These are phyloP conservation scores for Scortum barcoo DNA, from an alignment of 2,113 vertebrate species.

Conservation along the genomic window DNA sequence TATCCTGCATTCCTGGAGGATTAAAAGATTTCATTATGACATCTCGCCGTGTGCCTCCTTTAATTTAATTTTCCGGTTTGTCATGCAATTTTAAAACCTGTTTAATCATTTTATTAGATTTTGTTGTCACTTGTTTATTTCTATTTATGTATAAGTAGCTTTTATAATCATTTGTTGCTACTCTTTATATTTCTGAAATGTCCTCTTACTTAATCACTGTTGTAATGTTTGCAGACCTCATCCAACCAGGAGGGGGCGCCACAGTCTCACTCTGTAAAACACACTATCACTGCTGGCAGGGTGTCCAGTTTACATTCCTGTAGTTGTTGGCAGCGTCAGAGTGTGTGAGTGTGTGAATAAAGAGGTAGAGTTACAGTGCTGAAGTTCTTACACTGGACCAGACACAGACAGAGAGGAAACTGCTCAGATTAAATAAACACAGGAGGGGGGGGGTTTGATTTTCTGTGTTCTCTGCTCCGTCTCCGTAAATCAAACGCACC, in stretches of 20 bases:
- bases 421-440: conserved; percentile 53
- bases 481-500: conserved; percentile 52
- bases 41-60: background rate
- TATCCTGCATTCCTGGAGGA: no score
- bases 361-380: conserved; percentile 33
- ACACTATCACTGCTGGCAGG: background rate
- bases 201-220: background rate
- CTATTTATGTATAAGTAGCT: background rate
- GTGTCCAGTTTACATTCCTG: conserved; percentile 37
- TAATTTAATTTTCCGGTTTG: background rate
- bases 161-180: background rate
- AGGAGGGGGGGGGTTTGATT: conserved; percentile 30
- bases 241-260: conserved; percentile 44
- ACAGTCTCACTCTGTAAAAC: background rate
- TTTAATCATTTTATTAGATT: no score
- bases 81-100: background rate
- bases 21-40: no score
- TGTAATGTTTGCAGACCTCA: background rate
- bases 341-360: conserved; percentile 35
- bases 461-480: conserved; percentile 37
- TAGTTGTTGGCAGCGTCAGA: background rate
- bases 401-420: conserved; percentile 42
- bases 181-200: background rate
- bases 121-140: background rate
- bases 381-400: conserved; percentile 21